Evolutionary conservation across 2,888 invertebrate species (phyloP).

Genomic region (Ichneumon xanthorius): DNA sequence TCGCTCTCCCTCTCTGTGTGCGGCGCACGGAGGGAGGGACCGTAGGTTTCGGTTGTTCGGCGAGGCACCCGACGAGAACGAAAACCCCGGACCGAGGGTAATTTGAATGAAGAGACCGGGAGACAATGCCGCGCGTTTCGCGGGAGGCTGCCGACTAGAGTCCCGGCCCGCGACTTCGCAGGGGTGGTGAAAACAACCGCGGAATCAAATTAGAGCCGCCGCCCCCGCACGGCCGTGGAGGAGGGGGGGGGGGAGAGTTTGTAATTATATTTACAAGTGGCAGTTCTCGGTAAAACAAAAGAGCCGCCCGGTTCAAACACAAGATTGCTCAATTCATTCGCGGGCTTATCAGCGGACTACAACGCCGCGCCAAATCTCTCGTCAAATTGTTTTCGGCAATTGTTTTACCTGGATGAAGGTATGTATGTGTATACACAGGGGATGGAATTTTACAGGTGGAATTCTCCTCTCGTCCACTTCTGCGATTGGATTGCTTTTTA

Average conservation of each 20-base stretch:
- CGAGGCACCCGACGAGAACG: constrained; percentile 74
- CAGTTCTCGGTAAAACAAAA: constrained; percentile 82
- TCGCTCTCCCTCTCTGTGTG: background rate
- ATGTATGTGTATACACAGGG: too few relatives aligned
- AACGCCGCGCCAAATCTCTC: constrained; percentile 65
- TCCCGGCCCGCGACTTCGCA: constrained; percentile 26
- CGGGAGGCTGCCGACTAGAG: constrained; percentile 66
- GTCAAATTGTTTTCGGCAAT: constrained; percentile 66
- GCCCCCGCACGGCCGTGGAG: constrained; percentile 51
- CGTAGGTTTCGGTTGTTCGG: constrained; percentile 58
- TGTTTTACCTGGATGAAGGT: constrained; percentile 17
- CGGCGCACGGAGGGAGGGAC: constrained; percentile 42
- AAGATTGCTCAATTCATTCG: constrained; percentile 84
- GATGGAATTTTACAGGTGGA: too few relatives aligned
- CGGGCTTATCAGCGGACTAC: constrained; percentile 73
- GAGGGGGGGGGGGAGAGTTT: constrained; percentile 70
- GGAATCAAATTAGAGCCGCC: constrained; percentile 83
- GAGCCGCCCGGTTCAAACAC: constrained; percentile 67
- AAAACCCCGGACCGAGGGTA: constrained; percentile 79
- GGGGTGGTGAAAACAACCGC: constrained; percentile 82
- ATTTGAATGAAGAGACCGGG: constrained; percentile 84
- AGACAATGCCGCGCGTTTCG: constrained; percentile 80
- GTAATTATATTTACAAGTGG: constrained; percentile 85
- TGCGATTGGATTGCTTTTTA: too few relatives aligned
- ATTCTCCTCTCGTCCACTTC: too few relatives aligned